Conservation (phyloP, 2,113 vertebrate genomes). For the Perca schrenkii region DNA sequence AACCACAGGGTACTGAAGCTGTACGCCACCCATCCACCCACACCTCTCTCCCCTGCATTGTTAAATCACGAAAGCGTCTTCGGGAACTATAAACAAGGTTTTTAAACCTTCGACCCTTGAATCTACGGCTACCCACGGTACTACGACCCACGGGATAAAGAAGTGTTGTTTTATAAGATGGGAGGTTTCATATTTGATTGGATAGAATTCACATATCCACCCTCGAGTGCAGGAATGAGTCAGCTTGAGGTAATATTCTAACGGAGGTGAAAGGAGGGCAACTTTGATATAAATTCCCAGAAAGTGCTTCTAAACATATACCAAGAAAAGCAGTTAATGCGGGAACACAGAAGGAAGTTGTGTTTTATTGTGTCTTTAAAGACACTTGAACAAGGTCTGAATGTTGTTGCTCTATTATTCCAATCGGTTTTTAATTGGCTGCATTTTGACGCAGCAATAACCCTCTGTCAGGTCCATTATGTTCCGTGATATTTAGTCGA, state of each 20-base stretch:
- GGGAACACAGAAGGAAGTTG: neutral
- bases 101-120: neutral
- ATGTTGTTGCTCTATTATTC: neutral
- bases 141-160: neutral
- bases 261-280: neutral
- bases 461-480: slow-evolving; percentile 21
- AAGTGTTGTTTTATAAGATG: neutral
- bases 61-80: neutral
- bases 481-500: neutral
- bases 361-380: neutral
- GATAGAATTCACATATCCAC: neutral
- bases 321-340: neutral
- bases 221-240: neutral
- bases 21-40: neutral
- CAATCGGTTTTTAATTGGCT: slow-evolving; percentile 36
- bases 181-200: neutral
- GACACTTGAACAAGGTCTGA: neutral
- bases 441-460: slow-evolving; percentile 13
- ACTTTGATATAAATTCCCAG: neutral
- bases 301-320: too few species aligned
- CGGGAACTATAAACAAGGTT: neutral
- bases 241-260: neutral
- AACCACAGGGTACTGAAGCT: neutral
- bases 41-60: neutral
- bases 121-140: neutral